These are phyloP conservation scores for Danaus melanippus DNA, from an alignment of 1,140 invertebrate genomes.

Conservation along the genomic window DNA sequence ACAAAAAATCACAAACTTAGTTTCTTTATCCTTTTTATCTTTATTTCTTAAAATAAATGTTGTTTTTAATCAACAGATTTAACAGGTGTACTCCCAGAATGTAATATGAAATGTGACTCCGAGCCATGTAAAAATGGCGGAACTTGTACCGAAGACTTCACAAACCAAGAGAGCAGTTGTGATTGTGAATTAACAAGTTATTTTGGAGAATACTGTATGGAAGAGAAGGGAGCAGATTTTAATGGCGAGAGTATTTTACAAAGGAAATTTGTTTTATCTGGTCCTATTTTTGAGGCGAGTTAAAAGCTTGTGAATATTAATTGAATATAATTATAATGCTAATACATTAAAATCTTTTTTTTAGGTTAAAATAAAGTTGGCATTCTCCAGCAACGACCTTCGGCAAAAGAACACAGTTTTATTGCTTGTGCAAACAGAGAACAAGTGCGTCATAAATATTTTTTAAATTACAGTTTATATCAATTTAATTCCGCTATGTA, in stretches of 20 bases:
- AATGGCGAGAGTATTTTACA: conserved; percentile 87
- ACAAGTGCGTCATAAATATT: conserved; percentile 74
- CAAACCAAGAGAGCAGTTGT: conserved; percentile 86
- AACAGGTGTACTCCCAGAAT: conserved; percentile 82
- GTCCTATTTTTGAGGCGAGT: conserved; percentile 74
- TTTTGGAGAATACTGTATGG: conserved; percentile 82
- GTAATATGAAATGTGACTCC: conserved; percentile 90
- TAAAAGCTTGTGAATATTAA: conserved; percentile 1
- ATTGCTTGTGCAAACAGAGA: conserved; percentile 84
- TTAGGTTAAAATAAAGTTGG: conserved; percentile 84
- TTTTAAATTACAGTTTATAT: not conserved
- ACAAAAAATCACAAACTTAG: not conserved
- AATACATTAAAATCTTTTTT: conserved; percentile 15
- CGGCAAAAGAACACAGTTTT: conserved; percentile 83
- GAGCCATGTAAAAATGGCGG: conserved; percentile 91
- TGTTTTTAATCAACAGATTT: conserved; percentile 46
- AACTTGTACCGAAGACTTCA: conserved; percentile 90
- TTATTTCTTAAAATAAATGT: too few species aligned
- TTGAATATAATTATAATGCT: not conserved
- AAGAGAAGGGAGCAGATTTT: conserved; percentile 90
- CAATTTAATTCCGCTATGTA: not conserved
- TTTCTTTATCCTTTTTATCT: conserved; percentile 1
- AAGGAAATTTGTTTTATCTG: conserved; percentile 81
- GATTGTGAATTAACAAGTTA: conserved; percentile 92
- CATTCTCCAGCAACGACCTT: conserved; percentile 85